Evolutionary conservation across 1,140 invertebrate genomes (phyloP).

Genomic region (Drosophila guanche): DNA sequence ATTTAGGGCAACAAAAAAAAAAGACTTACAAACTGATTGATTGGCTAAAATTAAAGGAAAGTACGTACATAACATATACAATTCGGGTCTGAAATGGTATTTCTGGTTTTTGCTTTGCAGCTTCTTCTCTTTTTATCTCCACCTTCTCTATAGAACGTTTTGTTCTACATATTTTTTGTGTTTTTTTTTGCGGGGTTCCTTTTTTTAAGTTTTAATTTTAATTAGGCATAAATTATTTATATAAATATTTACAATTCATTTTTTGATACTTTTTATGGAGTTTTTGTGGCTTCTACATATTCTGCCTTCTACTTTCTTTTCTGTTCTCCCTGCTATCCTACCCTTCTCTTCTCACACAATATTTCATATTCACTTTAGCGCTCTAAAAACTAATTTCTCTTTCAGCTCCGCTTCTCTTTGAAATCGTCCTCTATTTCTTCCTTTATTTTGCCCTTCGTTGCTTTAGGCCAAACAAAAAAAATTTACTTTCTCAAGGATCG

Average conservation of each 20-base stretch:
- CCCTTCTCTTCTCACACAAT: constrained; percentile 34
- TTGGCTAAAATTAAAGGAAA: constrained; percentile 71
- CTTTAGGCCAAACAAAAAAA: constrained; percentile 64
- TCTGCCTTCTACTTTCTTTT: not conserved
- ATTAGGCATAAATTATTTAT: constrained; percentile 73
- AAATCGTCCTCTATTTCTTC: not conserved
- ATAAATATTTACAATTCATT: constrained; percentile 70
- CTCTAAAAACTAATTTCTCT: constrained; percentile 58
- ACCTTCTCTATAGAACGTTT: not conserved
- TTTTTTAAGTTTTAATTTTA: constrained; percentile 51
- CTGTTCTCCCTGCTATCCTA: constrained; percentile 17
- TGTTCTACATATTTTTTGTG: constrained; percentile 18
- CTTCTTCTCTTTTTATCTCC: constrained; percentile 12
- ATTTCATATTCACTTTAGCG: constrained; percentile 46
- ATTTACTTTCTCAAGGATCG: constrained; percentile 22
- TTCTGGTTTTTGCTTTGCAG: constrained; percentile 36
- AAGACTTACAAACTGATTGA: constrained; percentile 48
- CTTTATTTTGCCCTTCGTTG: constrained; percentile 10
- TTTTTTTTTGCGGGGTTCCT: constrained; percentile 34
- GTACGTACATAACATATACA: constrained; percentile 62
- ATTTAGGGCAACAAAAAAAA: constrained; percentile 36
- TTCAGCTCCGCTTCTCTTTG: not conserved
- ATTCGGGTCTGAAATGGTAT: constrained; percentile 42
- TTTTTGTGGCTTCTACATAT: constrained; percentile 27
- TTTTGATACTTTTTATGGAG: constrained; percentile 58